These are phyloP conservation scores for Meteorus colon DNA, from an alignment of 2,888 invertebrate species.

Conservation along the genomic window DNA sequence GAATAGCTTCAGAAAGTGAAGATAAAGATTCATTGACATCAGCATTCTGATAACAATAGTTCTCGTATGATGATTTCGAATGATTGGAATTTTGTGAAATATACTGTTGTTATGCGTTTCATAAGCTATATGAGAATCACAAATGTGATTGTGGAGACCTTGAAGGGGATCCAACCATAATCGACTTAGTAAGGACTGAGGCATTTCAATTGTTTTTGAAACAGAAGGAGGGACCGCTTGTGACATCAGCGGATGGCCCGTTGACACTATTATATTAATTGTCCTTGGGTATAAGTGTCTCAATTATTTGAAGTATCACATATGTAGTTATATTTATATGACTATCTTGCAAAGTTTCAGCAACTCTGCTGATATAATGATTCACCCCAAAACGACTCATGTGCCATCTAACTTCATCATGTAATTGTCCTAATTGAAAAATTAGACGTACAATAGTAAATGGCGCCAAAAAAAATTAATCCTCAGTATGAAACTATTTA, in stretches of 20 bases:
- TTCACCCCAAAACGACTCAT: conserved; percentile 32
- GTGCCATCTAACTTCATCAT: conserved; percentile 21
- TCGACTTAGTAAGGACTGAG: no score
- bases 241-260: conserved; percentile 5
- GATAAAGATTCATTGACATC: background rate
- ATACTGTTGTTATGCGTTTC: no score
- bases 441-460: conserved; percentile 2
- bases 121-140: no score
- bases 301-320: conserved; percentile 11
- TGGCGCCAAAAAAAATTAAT: background rate
- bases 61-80: no score
- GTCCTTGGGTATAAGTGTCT: conserved; percentile 13
- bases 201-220: background rate
- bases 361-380: conserved; percentile 19
- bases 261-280: conserved; percentile 25
- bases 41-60: background rate
- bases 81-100: no score
- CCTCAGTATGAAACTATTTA: background rate
- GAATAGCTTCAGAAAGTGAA: background rate
- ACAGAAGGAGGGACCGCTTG: conserved; percentile 5
- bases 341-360: background rate
- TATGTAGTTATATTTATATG: background rate
- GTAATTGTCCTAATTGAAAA: conserved; percentile 32
- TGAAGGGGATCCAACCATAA: no score
- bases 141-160: no score